Conservation (phyloP, 2,113 vertebrate genomes). For the Chaetodon trifascialis region DNA sequence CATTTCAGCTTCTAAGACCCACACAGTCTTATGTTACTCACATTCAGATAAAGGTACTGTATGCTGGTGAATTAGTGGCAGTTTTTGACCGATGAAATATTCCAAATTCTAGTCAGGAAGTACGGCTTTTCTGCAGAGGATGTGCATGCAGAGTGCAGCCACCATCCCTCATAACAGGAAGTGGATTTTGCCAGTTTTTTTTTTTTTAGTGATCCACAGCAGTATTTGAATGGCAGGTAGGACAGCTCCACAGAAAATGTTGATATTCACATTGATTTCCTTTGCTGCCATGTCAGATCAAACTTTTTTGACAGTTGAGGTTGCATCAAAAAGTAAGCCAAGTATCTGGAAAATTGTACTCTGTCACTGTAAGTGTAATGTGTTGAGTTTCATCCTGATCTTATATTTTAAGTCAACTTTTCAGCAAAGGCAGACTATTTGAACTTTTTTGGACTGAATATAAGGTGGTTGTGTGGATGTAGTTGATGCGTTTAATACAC, state of each 20-base stretch:
- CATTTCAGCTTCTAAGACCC: not conserved
- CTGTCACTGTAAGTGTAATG: not conserved
- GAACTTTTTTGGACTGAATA: not conserved
- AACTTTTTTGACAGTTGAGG: not conserved
- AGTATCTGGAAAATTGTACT: not conserved
- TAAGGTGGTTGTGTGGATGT: not conserved
- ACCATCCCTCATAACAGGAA: not conserved
- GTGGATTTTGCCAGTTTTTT: not conserved
- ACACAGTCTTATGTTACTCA: not conserved
- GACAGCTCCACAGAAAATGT: not conserved
- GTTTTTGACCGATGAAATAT: not conserved
- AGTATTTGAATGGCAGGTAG: not conserved
- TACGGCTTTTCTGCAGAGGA: not conserved
- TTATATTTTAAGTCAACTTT: not conserved
- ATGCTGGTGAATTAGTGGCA: not conserved
- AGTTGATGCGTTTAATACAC: not conserved
- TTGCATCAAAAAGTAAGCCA: not conserved
- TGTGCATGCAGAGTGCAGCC: not conserved
- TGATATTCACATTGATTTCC: not conserved
- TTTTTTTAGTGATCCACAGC: not conserved
- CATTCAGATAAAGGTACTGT: not conserved
- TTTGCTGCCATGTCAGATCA: not conserved
- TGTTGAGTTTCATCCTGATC: conserved; percentile 20
- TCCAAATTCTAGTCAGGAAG: not conserved
- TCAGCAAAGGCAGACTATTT: not conserved